A percentile compares a stretch with the other conserved stretches of the same genome.
These are phyloP conservation scores for Vesta saturnalis DNA, from an alignment of 2,888 invertebrate genomes.

Conservation along the genomic window DNA sequence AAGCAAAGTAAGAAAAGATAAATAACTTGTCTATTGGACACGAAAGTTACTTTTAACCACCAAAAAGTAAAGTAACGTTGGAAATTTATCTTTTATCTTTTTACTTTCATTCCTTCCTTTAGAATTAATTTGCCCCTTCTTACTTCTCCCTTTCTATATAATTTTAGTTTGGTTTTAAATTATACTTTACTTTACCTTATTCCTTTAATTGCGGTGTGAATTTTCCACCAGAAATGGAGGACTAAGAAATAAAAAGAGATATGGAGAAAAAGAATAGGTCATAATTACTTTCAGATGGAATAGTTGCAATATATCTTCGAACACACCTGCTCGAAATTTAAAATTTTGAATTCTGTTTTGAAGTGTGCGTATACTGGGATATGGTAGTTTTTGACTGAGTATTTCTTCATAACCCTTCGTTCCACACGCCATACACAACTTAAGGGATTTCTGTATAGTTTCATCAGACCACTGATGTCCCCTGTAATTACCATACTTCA, in stretches of 20 bases:
- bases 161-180: neutral
- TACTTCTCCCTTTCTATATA: neutral
- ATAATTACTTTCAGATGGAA: neutral
- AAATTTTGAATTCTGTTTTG: no score
- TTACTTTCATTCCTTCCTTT: neutral
- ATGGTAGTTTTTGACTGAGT: neutral
- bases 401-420: neutral
- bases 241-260: no score
- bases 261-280: neutral
- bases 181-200: neutral
- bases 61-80: neutral
- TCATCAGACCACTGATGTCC: neutral
- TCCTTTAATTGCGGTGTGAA: neutral
- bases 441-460: neutral
- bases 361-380: neutral
- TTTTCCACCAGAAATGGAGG: no score
- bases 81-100: neutral
- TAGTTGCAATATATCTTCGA: conserved; percentile 4
- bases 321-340: neutral
- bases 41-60: neutral
- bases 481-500: conserved; percentile 1
- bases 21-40: neutral
- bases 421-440: neutral
- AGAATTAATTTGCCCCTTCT: neutral
- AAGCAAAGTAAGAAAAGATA: conserved; percentile 3